Percentiles rank a stretch among this genome's conserved stretches.
These are phyloP conservation scores for Pithys albifrons DNA, from an alignment of 2,113 vertebrate genomes.

Conservation along the genomic window DNA sequence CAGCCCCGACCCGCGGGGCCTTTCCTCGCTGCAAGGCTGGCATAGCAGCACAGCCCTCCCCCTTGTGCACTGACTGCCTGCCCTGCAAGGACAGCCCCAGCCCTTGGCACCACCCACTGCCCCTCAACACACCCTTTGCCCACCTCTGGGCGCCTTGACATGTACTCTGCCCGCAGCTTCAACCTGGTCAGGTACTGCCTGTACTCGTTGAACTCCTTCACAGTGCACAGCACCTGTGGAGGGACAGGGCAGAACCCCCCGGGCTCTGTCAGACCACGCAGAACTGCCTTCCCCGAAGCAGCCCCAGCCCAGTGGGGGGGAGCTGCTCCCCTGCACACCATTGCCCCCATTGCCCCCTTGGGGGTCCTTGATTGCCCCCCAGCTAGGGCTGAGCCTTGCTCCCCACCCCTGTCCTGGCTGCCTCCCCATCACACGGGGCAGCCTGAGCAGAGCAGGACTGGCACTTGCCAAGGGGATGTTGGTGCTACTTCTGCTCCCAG, in stretches of 20 bases:
- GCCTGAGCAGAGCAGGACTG: background rate
- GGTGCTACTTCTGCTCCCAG: background rate
- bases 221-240: background rate
- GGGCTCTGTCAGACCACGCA: background rate
- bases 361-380: background rate
- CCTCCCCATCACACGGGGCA: background rate
- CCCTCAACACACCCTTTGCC: background rate
- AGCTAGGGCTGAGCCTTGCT: background rate
- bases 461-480: background rate
- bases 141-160: background rate
- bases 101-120: background rate
- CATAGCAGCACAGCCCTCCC: background rate
- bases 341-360: background rate
- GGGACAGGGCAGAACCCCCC: background rate
- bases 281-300: background rate
- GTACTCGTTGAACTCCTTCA: background rate
- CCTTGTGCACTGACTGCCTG: background rate
- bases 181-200: background rate
- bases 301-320: background rate
- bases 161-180: background rate
- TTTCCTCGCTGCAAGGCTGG: rapidly evolving
- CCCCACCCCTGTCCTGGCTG: no score
- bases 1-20: background rate
- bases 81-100: background rate
- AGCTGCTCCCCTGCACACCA: background rate